Conservation (phyloP, 2,113 vertebrate genomes). For the Corythornis cristatus region DNA sequence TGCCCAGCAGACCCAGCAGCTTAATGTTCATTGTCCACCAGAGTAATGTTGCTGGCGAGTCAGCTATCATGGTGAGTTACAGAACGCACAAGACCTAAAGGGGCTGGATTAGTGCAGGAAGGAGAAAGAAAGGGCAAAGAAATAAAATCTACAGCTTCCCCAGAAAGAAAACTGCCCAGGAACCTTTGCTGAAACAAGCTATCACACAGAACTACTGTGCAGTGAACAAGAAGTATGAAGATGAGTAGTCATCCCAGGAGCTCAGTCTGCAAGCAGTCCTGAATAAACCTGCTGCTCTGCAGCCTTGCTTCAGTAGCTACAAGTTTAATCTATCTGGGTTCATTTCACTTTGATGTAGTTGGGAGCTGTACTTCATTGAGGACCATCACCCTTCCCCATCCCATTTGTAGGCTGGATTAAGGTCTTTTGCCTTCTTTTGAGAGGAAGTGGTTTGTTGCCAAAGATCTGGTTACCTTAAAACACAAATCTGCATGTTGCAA, state of each 20-base stretch:
- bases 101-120: background rate
- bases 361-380: background rate
- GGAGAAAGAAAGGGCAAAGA: background rate
- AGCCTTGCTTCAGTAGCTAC: background rate
- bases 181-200: background rate
- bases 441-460: background rate
- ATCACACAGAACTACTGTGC: background rate
- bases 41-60: background rate
- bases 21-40: rapidly evolving
- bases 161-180: background rate
- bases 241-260: background rate
- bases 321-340: background rate
- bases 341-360: background rate
- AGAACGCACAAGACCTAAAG: background rate
- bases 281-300: background rate
- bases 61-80: rapidly evolving
- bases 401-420: background rate
- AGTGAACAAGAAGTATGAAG: rapidly evolving
- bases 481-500: background rate
- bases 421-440: background rate
- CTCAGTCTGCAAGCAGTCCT: background rate
- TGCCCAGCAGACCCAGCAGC: background rate
- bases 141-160: background rate
- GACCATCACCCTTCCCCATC: background rate
- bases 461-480: background rate